Percentiles rank a stretch among this genome's conserved stretches.
Evolutionary conservation across 2,797 vertebrate species (phyloP).

Genomic region (Bovichtus diacanthus): DNA sequence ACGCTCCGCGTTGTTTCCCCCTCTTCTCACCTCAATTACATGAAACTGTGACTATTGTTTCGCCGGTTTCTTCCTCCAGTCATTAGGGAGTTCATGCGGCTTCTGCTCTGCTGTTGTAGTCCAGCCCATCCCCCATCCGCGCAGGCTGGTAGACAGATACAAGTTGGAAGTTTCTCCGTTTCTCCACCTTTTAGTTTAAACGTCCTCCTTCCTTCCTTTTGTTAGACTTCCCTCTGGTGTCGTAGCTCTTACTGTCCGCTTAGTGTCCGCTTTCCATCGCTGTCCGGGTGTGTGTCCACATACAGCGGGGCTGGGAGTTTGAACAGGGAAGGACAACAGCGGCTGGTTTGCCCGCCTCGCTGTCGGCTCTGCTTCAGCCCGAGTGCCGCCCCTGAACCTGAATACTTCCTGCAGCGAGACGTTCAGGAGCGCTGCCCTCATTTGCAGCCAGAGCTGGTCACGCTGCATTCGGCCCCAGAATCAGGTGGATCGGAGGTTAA

Average conservation of each 20-base stretch:
- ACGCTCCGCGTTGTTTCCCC: not conserved
- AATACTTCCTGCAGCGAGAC: conserved; percentile 57
- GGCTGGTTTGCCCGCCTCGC: conserved; percentile 74
- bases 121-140: conserved; percentile 79
- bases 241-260: conserved; percentile 13
- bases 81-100: conserved; percentile 78
- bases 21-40: conserved; percentile 62
- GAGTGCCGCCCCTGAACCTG: conserved; percentile 71
- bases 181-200: conserved; percentile 45
- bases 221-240: not conserved
- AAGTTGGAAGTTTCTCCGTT: conserved; percentile 55
- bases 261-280: conserved; percentile 40
- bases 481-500: conserved; percentile 34
- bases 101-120: conserved; percentile 60
- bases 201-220: too few relatives aligned
- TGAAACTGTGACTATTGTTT: conserved; percentile 49
- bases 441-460: not conserved
- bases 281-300: conserved; percentile 27
- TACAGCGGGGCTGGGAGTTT: conserved; percentile 29
- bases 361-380: conserved; percentile 49
- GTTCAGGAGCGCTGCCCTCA: conserved; percentile 47
- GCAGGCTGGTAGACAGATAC: conserved; percentile 55
- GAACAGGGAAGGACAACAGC: conserved; percentile 62
- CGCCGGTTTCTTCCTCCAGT: conserved; percentile 75
- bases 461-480: conserved; percentile 17